Conservation (phyloP, 1,140 invertebrate species). For the Papilio polytes region DNA sequence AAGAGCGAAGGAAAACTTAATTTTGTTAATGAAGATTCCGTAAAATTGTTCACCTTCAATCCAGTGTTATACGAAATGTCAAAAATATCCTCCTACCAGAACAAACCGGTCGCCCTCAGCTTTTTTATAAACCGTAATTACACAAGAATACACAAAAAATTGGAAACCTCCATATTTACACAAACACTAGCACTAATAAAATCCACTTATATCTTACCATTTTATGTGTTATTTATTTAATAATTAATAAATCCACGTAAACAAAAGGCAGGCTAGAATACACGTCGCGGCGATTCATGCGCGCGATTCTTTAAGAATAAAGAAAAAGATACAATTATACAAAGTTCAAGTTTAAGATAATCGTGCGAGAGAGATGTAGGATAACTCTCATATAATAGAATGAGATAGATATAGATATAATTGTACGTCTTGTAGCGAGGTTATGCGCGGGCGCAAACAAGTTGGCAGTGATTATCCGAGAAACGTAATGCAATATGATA, state of each 20-base stretch:
- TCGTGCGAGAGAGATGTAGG: background rate
- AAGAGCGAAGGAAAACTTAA: background rate
- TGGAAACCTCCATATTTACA: background rate
- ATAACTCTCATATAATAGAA: background rate
- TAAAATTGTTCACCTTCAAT: background rate
- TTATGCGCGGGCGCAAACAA: conserved; percentile 20
- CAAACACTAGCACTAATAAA: background rate
- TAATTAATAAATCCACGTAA: background rate
- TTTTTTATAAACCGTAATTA: conserved; percentile 21
- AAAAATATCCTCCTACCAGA: background rate
- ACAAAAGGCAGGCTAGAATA: background rate
- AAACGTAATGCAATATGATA: background rate
- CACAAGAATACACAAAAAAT: conserved; percentile 2
- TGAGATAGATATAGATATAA: background rate
- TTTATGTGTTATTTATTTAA: background rate
- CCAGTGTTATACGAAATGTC: conserved; percentile 2
- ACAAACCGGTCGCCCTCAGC: background rate
- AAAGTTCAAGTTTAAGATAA: conserved; percentile 26
- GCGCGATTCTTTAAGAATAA: conserved; percentile 7
- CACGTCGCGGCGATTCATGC: background rate
- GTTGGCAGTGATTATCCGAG: conserved; percentile 10
- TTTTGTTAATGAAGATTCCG: background rate
- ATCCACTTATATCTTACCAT: background rate
- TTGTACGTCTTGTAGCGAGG: conserved; percentile 6
- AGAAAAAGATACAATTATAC: conserved; percentile 18